Evolutionary conservation across 2,113 vertebrate genomes (phyloP), one percentile per base, ranked within the genome.

Genomic region (Paedocypris sp.): DNA sequence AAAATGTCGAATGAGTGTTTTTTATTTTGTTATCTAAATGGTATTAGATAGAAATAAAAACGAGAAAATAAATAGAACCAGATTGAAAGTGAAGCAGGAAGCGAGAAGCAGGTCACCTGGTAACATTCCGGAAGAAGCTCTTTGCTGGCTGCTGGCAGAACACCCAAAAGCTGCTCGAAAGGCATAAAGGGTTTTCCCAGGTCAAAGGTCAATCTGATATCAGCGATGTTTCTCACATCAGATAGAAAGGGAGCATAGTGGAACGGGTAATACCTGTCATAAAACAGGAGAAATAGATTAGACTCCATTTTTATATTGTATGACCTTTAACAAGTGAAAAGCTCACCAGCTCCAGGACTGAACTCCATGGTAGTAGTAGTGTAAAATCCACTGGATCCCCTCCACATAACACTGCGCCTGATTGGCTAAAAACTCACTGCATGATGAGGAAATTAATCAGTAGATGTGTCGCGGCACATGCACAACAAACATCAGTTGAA

Each of bases 351-450:
- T 96, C 95, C 95, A 99, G 15, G 95, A 99, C 15, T 97, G 93
- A 67, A 99, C 95, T 65, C 95, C 95, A 19, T 99, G 93, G 73
- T 97, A 99, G 67, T 99, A 99, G 77, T 99, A 99, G 77, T 98
- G 94, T 25, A 98, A 87, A 80, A 99, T 93, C 95, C 95, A 99
- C 59, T 99, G 95, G 80, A 99, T 96, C 39, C 93, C 95, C 75
- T 92, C 91, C 59, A 98, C 87, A 8, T 99, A 99, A 77, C 93
- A 96, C 61, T 80, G 80, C 62, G 94, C 92, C 77, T 98, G 95
- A 54, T 80, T 74, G 66, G 93, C 90, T 46, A 99, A 82, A 76
- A 99, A 99, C 45, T 92, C 94, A 74, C 95, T 98, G 77, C 16
- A 78, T 78, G 48, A 48, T 26, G 39, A 25, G 52, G 4, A 36